phyloP scores from a whole-genome alignment of 2,888 invertebrate species.

The Apomyelois bistriatella region DNA sequence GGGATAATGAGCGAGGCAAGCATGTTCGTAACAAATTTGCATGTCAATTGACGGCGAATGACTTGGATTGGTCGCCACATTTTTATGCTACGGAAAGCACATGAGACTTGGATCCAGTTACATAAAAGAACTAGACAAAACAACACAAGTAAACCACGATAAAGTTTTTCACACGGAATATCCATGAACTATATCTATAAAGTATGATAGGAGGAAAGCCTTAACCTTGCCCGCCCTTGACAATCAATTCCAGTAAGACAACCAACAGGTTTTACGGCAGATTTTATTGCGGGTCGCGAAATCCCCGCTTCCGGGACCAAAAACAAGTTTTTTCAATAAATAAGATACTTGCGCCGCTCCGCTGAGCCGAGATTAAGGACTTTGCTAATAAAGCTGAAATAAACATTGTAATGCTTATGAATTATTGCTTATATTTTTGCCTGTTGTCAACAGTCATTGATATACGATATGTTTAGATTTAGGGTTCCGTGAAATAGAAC shows the following conservation, averaged over 20 bases:
- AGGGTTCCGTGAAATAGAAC: too few species aligned
- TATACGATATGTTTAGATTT: too few species aligned
- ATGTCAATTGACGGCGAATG: too few species aligned
- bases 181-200: neutral
- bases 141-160: neutral
- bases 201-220: neutral
- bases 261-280: conserved; percentile 60
- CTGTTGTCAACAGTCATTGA: too few species aligned
- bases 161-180: neutral
- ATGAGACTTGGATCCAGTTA: too few species aligned
- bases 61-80: too few species aligned
- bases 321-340: conserved; percentile 57
- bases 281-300: conserved; percentile 51
- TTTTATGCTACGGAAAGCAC: too few species aligned
- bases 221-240: conserved; percentile 57
- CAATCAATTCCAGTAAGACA: conserved; percentile 41
- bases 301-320: conserved; percentile 31
- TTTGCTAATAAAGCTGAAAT: conserved; percentile 11
- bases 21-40: too few species aligned
- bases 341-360: conserved; percentile 25
- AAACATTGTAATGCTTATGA: conserved; percentile 2
- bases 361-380: conserved; percentile 17
- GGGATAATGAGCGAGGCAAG: too few species aligned
- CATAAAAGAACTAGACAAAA: too few species aligned
- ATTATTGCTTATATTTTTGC: neutral